Percentiles rank a stretch among this genome's conserved stretches.
Evolutionary conservation across 2,113 vertebrate genomes (phyloP).

Genomic region (Hyaena hyaena): DNA sequence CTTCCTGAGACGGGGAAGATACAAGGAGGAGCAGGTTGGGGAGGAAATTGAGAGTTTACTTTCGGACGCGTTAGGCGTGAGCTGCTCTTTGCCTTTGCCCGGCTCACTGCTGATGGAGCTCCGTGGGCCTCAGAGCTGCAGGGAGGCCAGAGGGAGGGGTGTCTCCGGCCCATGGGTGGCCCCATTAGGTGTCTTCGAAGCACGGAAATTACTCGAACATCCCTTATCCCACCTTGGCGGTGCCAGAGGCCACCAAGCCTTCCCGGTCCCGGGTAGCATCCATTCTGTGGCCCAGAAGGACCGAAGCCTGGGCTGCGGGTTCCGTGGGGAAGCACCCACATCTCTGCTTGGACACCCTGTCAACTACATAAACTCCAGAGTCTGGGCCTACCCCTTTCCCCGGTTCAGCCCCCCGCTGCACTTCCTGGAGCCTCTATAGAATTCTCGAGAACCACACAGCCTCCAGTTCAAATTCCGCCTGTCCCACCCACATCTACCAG

Average conservation of each 20-base stretch:
- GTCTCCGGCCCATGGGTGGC: not conserved
- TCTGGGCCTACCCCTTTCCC: not conserved
- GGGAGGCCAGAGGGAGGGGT: not conserved
- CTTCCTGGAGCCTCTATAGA: not conserved
- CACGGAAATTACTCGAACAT: not conserved
- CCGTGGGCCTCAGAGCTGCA: not conserved
- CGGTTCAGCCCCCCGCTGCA: not conserved
- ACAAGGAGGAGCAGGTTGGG: conserved; percentile 60
- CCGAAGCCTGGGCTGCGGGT: accelerated
- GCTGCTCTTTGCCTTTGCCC: conserved; percentile 13
- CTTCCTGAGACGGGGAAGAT: conserved; percentile 72
- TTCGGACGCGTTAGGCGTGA: not conserved
- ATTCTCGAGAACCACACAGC: not conserved
- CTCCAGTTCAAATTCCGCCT: not conserved
- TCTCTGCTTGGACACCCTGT: not conserved
- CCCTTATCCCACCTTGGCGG: not conserved
- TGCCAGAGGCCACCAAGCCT: not conserved
- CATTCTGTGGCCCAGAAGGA: not conserved
- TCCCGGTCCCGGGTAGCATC: not conserved
- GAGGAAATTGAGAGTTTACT: conserved; percentile 61
- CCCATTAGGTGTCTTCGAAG: not conserved
- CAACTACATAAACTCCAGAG: not conserved
- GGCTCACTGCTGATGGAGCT: not conserved
- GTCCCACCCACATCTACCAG: not conserved
- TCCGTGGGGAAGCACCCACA: not conserved